Evolutionary conservation across 2,797 vertebrate species (phyloP), one percentile per base, ranked within the genome.

Genomic region (Chromobotia macracanthus): DNA sequence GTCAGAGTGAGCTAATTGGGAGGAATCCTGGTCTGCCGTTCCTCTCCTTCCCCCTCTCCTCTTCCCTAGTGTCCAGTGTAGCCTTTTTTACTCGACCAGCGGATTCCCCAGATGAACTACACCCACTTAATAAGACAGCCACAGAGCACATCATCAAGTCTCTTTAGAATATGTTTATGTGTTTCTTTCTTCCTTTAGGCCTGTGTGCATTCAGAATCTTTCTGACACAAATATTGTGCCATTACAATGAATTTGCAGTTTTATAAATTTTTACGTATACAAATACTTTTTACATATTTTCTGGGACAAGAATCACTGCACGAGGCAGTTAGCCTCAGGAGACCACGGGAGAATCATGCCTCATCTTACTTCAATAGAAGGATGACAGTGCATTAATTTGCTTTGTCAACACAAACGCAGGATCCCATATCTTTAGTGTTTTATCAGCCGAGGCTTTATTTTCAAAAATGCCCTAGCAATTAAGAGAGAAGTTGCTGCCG

Each of bases 281-380:
- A 44, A 10, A 70, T 65, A 15, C 38, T 4, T 53, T 31, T 66
- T 73, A 25, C 38, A n/a, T 65, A 64, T 65, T 82, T 84, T 89
- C 82, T 86, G 82, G 85, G 85, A 89, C 86, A 83, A 84, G 86
- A 88, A 81, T 83, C 86, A 87, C 84, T 83, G 82, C 86, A 81
- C 83, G 75, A 86, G 77, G 87, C 87, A 81, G 81, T 81, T 75
- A 64, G 82, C 72, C 72, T 69, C 84, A 58, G 82, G 80, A 88
- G 88, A 83, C 72, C 50, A 61, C 82, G 80, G 35, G 41, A 56
- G 68, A 76, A 70, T 56, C 67, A 75, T 87, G 87, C 80, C 77
- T 87, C 86, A 86, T 90, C 86, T 88, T 83, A 85, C 86, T 88
- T 88, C 83, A 83, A 83, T 86, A 78, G 84, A 89, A 90, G 89